These are phyloP conservation scores for Resseliella maxima DNA, from an alignment of 2,888 invertebrate genomes.

Conservation along the genomic window DNA sequence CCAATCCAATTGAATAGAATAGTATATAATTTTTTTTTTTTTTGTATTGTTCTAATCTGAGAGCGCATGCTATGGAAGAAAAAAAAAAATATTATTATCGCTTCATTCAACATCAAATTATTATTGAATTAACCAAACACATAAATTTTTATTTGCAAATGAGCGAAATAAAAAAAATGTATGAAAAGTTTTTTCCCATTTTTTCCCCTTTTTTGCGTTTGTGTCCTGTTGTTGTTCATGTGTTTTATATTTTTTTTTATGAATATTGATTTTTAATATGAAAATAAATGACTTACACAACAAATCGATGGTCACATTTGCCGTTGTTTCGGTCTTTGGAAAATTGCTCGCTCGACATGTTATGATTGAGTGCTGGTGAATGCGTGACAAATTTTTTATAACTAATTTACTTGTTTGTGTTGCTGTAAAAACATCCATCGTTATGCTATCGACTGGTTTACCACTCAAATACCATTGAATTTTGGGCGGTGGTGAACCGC, in stretches of 20 bases:
- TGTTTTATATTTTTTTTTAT: neutral
- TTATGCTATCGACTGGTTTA: conserved; percentile 67
- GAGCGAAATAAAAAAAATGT: too few species aligned
- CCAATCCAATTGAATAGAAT: neutral
- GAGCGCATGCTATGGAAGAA: neutral
- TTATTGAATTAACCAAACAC: neutral
- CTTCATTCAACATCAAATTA: neutral
- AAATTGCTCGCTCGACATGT: conserved; percentile 82
- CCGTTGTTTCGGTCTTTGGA: conserved; percentile 72
- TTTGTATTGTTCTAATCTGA: too few species aligned
- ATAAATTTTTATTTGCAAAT: neutral
- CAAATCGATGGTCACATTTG: conserved; percentile 79
- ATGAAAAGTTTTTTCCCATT: too few species aligned
- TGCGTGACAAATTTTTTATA: conserved; percentile 73
- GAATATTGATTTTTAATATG: neutral
- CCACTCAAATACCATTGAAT: conserved; percentile 83
- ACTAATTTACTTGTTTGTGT: conserved; percentile 73
- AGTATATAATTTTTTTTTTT: too few species aligned
- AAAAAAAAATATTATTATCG: neutral
- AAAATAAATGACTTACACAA: conserved; percentile 72
- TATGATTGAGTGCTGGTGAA: conserved; percentile 79
- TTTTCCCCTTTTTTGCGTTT: too few species aligned
- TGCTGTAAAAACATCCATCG: conserved; percentile 66
- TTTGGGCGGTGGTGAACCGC: conserved; percentile 78
- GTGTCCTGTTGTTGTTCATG: too few species aligned